phyloP scores from a whole-genome alignment of 1,140 invertebrate genomes.

The Linepithema humile region DNA sequence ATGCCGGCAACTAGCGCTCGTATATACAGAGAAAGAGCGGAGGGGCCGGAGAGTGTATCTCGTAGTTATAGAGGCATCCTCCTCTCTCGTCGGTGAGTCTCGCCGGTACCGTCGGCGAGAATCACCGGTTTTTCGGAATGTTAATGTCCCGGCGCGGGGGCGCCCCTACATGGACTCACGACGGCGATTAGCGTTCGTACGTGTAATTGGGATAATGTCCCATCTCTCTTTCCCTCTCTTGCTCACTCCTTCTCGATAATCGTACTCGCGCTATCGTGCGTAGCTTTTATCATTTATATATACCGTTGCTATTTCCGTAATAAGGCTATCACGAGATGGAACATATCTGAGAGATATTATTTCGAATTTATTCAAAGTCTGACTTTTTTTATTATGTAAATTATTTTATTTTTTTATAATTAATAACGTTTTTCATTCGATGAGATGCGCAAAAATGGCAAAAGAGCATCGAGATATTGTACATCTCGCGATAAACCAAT shows the following conservation, averaged over 20 bases:
- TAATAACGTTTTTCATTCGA: too few species aligned
- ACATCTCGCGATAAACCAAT: too few species aligned
- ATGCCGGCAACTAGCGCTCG: conserved; percentile 79
- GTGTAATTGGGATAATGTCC: conserved; percentile 71
- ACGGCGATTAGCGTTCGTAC: conserved; percentile 67
- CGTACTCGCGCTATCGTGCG: not conserved
- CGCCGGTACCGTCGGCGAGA: conserved; percentile 72
- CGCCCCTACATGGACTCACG: conserved; percentile 55
- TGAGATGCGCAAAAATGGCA: too few species aligned
- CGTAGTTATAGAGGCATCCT: conserved; percentile 70
- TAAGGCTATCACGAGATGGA: not conserved
- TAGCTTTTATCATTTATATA: conserved; percentile 9
- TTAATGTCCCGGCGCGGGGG: conserved; percentile 63
- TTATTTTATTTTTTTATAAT: not conserved
- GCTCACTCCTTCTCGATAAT: not conserved
- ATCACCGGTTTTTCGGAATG: conserved; percentile 74
- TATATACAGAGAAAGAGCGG: conserved; percentile 56
- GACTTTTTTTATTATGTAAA: not conserved
- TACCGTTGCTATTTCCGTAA: not conserved
- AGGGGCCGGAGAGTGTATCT: conserved; percentile 56
- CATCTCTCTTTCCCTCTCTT: conserved; percentile 12
- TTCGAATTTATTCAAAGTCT: not conserved
- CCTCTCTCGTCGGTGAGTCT: conserved; percentile 55
- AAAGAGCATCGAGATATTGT: too few species aligned
- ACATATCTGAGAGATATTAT: not conserved